Evolutionary conservation across 2,888 invertebrate genomes (phyloP).

Genomic region (Oeneis ivallda): DNA sequence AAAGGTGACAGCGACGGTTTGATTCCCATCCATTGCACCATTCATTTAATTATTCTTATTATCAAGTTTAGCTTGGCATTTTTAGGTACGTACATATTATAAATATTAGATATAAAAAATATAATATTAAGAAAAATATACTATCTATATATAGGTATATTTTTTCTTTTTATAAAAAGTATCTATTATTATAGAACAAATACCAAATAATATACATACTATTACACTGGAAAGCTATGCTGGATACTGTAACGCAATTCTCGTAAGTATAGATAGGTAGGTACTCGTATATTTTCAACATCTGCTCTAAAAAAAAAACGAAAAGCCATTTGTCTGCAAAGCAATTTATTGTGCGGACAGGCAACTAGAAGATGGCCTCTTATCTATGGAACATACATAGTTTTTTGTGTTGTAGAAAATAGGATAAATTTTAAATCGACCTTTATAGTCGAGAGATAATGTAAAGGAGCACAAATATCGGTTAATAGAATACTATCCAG

Average conservation of each 20-base stretch:
- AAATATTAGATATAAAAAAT: no score
- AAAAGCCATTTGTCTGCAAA: background rate
- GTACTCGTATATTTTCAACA: background rate
- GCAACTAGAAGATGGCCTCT: constrained; percentile 1
- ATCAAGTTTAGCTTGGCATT: no score
- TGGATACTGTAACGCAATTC: background rate
- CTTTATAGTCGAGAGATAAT: background rate
- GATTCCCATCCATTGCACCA: no score
- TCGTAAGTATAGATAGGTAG: background rate
- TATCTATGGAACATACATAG: background rate
- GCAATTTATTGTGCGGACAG: constrained; percentile 8
- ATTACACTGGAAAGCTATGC: no score
- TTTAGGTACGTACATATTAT: no score
- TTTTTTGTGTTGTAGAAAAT: constrained; percentile 1
- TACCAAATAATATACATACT: background rate
- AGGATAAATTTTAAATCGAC: background rate
- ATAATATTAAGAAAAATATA: no score
- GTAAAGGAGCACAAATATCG: background rate
- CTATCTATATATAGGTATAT: no score
- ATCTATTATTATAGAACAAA: no score
- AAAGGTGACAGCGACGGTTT: no score
- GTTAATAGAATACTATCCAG: background rate
- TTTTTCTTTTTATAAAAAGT: no score
- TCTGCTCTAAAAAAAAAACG: background rate
- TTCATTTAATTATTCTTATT: no score